These are phyloP conservation scores for Babylonia areolata DNA, from an alignment of 1,140 invertebrate species.

Conservation along the genomic window DNA sequence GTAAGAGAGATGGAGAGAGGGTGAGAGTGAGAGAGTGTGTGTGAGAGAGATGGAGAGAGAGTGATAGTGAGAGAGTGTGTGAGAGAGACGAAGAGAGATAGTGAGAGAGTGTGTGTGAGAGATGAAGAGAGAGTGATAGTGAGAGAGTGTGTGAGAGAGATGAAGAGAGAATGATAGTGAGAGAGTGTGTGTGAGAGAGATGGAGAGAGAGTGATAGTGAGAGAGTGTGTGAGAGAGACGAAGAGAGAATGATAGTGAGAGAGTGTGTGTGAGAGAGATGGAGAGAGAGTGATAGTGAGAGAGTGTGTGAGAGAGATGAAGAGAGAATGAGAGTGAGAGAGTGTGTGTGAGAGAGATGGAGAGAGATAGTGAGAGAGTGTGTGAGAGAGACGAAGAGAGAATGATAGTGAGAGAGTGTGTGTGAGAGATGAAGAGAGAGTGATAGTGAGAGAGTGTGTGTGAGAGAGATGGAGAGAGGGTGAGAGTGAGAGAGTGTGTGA, in stretches of 20 bases:
- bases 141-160: background rate
- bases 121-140: background rate
- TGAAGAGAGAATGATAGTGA: background rate
- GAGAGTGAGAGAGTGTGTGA: too few species aligned
- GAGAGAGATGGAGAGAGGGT: background rate
- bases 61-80: too few species aligned
- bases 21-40: background rate
- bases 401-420: background rate
- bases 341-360: background rate
- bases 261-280: too few species aligned
- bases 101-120: background rate
- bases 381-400: background rate
- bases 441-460: background rate
- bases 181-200: background rate
- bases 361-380: background rate
- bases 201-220: background rate
- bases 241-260: background rate
- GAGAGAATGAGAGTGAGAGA: background rate
- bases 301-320: too few species aligned
- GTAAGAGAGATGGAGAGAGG: background rate
- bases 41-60: background rate
- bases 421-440: background rate
- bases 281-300: too few species aligned
- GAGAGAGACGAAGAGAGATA: too few species aligned
- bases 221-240: constrained; percentile 23